Evolutionary conservation across 2,113 vertebrate genomes (phyloP).

Genomic region (Electrona antarctica): DNA sequence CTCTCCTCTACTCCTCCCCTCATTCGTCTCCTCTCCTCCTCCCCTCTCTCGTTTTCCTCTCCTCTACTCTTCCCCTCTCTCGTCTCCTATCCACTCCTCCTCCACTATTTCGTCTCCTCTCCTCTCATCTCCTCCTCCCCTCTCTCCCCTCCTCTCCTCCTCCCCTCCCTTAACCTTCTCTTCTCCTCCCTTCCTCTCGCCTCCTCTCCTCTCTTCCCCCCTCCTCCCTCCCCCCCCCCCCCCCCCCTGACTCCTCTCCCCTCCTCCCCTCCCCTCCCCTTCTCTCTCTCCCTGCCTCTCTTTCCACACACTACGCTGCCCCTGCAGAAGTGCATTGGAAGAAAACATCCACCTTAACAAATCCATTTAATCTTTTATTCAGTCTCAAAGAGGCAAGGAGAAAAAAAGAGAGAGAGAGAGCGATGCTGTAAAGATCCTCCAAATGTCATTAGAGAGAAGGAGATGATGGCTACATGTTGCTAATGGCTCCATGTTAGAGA

Average conservation of each 20-base stretch:
- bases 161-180: too few species aligned
- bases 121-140: not conserved
- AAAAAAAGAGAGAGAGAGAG: not conserved
- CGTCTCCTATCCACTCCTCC: not conserved
- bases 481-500: too few species aligned
- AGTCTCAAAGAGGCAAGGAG: too few species aligned
- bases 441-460: conserved; percentile 2
- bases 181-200: too few species aligned
- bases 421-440: not conserved
- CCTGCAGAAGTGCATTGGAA: not conserved
- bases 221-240: not conserved
- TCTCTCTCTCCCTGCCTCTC: not conserved
- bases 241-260: not conserved
- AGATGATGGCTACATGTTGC: too few species aligned
- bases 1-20: too few species aligned
- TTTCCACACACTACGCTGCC: not conserved
- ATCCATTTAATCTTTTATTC: conserved; percentile 4
- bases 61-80: not conserved
- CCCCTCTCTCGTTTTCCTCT: not conserved
- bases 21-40: not conserved
- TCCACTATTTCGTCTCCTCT: conserved; percentile 2
- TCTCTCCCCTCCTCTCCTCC: too few species aligned
- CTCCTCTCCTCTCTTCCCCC: too few species aligned
- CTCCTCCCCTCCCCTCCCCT: not conserved
- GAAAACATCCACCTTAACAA: not conserved